phyloP scores from a whole-genome alignment of 1,140 invertebrate species.

The Pachypeltis micranthus region DNA sequence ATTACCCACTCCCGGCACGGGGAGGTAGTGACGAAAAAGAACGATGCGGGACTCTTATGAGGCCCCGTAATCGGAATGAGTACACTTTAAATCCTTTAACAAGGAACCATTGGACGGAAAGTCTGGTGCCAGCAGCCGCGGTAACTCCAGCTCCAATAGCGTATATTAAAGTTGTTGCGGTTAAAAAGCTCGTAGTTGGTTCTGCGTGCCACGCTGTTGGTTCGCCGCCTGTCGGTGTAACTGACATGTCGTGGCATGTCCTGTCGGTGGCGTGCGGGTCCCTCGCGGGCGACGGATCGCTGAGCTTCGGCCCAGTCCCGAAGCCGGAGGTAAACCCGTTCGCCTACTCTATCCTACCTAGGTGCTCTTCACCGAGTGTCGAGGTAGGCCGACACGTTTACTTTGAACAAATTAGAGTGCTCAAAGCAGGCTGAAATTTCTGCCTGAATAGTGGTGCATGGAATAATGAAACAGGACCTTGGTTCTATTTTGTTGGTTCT shows the following conservation, averaged over 20 bases:
- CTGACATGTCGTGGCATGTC: conserved; percentile 35
- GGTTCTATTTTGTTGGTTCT: conserved; percentile 60
- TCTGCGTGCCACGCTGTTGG: conserved; percentile 49
- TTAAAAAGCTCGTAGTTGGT: conserved; percentile 65
- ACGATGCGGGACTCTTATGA: conserved; percentile 65
- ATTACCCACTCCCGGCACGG: conserved; percentile 72
- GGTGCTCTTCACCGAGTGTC: conserved; percentile 25
- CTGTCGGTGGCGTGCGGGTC: conserved; percentile 30
- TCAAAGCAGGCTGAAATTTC: conserved; percentile 56
- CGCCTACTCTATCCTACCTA: conserved; percentile 19
- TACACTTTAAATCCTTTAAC: conserved; percentile 80
- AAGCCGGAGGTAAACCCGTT: conserved; percentile 31
- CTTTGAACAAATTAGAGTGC: conserved; percentile 77
- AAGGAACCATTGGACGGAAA: conserved; percentile 81
- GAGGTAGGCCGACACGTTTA: conserved; percentile 43
- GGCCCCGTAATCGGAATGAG: conserved; percentile 77
- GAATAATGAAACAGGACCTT: conserved; percentile 72
- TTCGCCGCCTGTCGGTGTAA: conserved; percentile 41
- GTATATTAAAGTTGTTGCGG: conserved; percentile 78
- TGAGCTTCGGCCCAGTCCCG: conserved; percentile 29
- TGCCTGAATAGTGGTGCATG: conserved; percentile 65
- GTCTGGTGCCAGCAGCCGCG: conserved; percentile 82
- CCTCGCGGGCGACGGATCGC: not conserved
- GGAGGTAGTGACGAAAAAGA: conserved; percentile 79
- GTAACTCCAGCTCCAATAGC: conserved; percentile 85